Evolutionary conservation across 2,888 invertebrate genomes (phyloP).

Genomic region (Drosophila niveifrons): DNA sequence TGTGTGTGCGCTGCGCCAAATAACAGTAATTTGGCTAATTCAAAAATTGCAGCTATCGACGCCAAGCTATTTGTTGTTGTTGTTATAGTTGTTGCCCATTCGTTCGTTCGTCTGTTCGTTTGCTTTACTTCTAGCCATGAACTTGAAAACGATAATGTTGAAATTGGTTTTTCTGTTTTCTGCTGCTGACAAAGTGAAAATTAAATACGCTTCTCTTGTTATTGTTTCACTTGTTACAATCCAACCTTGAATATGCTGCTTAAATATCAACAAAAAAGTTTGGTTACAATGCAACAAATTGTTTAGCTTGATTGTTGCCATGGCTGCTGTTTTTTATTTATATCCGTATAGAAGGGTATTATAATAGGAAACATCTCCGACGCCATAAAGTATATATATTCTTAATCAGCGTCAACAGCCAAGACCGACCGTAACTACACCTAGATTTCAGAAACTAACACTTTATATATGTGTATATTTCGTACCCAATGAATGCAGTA

Average conservation of each 20-base stretch:
- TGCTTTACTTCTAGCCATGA: slow-evolving; percentile 67
- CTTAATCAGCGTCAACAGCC: too few species aligned
- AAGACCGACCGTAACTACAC: too few species aligned
- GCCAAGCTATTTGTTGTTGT: slow-evolving; percentile 40
- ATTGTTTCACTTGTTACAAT: slow-evolving; percentile 30
- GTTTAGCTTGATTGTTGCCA: slow-evolving; percentile 55
- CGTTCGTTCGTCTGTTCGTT: not conserved
- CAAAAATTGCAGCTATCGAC: slow-evolving; percentile 75
- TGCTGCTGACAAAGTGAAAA: slow-evolving; percentile 72
- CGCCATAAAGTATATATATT: too few species aligned
- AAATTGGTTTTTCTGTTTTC: slow-evolving; percentile 55
- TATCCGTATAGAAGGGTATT: too few species aligned
- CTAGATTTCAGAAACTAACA: too few species aligned
- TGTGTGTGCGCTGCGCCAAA: slow-evolving; percentile 70
- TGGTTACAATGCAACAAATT: slow-evolving; percentile 34
- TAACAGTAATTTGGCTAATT: slow-evolving; percentile 81
- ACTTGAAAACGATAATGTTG: slow-evolving; percentile 70
- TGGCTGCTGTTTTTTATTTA: slow-evolving; percentile 5
- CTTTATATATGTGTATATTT: too few species aligned
- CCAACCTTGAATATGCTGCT: slow-evolving; percentile 41
- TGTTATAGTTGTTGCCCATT: slow-evolving; percentile 7
- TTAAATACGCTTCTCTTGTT: slow-evolving; percentile 66
- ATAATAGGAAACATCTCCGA: too few species aligned
- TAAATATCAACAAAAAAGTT: slow-evolving; percentile 26
- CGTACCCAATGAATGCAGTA: too few species aligned